Conservation (phyloP, 2,888 invertebrate genomes). For the Hypomecis atomaria region DNA sequence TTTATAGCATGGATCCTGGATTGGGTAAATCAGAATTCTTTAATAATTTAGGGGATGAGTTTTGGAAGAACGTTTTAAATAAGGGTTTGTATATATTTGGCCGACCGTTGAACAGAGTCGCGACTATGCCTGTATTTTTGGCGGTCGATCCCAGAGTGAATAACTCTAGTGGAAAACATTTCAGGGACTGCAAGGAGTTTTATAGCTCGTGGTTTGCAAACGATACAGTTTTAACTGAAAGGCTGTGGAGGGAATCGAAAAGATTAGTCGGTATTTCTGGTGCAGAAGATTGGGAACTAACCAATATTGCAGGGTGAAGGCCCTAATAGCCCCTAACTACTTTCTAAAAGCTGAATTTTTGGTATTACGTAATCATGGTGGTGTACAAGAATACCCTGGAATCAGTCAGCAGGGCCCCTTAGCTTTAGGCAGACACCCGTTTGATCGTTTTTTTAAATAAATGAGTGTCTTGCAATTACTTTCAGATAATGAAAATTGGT, state of each 20-base stretch:
- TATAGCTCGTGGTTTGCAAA: slow-evolving; percentile 74
- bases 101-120: slow-evolving; percentile 56
- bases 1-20: slow-evolving; percentile 93
- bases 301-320: neutral
- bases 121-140: slow-evolving; percentile 65
- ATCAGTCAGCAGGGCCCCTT: too few relatives aligned
- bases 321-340: too few relatives aligned
- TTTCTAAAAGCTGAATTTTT: too few relatives aligned
- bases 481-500: too few relatives aligned
- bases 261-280: slow-evolving; percentile 55
- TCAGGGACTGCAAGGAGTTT: slow-evolving; percentile 64
- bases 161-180: slow-evolving; percentile 65
- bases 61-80: slow-evolving; percentile 51
- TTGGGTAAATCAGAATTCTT: slow-evolving; percentile 91
- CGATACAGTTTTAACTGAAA: slow-evolving; percentile 53
- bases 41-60: slow-evolving; percentile 72
- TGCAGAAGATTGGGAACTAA: slow-evolving; percentile 66
- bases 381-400: too few relatives aligned
- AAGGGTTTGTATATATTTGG: slow-evolving; percentile 54
- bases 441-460: too few relatives aligned
- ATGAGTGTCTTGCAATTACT: too few relatives aligned
- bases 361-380: too few relatives aligned
- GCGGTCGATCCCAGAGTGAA: slow-evolving; percentile 60
- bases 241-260: slow-evolving; percentile 65
- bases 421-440: too few relatives aligned